A percentile compares a stretch with the other conserved stretches of the same genome.
Evolutionary conservation across 2,888 invertebrate genomes (phyloP).

Genomic region (Mechanitis messenoides): DNA sequence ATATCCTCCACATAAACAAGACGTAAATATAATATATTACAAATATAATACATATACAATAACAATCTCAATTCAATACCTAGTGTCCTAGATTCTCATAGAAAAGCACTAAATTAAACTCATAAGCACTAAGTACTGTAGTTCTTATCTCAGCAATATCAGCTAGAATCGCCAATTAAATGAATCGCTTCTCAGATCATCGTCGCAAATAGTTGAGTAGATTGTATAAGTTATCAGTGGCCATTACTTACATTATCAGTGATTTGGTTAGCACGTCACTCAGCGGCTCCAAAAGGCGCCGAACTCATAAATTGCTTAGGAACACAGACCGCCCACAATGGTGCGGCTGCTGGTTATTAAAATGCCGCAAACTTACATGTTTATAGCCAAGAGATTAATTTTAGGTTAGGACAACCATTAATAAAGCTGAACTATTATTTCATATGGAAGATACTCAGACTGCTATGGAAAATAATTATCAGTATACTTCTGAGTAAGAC

Average conservation of each 20-base stretch:
- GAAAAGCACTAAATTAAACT: constrained; percentile 17
- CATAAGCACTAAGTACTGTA: constrained; percentile 21
- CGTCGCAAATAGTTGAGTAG: constrained; percentile 54
- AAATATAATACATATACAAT: too few species aligned
- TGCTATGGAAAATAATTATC: too few species aligned
- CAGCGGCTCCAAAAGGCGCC: constrained; percentile 53
- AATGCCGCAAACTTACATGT: constrained; percentile 33
- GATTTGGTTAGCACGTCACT: constrained; percentile 58
- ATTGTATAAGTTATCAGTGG: constrained; percentile 52
- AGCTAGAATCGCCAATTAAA: constrained; percentile 50
- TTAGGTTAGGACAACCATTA: background rate
- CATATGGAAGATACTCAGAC: background rate
- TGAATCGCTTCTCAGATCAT: constrained; percentile 54
- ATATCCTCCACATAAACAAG: too few species aligned
- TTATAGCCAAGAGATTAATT: background rate
- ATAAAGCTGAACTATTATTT: background rate
- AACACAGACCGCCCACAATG: constrained; percentile 60
- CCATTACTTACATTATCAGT: constrained; percentile 59
- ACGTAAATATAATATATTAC: too few species aligned
- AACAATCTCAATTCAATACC: too few species aligned
- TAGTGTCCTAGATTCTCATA: constrained; percentile 9
- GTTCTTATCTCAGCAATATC: constrained; percentile 29
- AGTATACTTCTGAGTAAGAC: too few species aligned
- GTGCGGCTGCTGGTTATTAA: constrained; percentile 33
- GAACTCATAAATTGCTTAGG: constrained; percentile 64